Conservation (phyloP, 2,888 invertebrate species). For the Heliconius ismenius region DNA sequence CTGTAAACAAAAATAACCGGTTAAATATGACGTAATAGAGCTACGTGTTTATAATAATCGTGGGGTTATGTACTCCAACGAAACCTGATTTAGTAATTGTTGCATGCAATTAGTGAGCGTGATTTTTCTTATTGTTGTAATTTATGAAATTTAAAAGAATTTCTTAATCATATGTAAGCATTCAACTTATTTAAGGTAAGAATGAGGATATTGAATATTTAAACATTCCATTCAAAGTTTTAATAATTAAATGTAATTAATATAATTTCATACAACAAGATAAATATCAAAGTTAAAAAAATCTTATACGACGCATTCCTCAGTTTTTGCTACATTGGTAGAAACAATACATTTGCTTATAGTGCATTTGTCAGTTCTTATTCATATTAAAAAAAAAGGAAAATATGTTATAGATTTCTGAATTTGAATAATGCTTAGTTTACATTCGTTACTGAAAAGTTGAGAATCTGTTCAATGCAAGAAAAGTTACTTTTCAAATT, state of each 20-base stretch:
- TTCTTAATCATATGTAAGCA: neutral
- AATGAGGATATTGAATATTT: no score
- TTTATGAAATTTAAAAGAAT: neutral
- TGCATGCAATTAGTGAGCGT: neutral
- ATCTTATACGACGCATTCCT: no score
- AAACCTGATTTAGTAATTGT: slow-evolving; percentile 16
- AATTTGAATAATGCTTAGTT: no score
- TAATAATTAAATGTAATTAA: neutral
- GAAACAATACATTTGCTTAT: no score
- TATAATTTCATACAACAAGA: neutral
- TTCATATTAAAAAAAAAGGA: no score
- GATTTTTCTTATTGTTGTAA: slow-evolving; percentile 3
- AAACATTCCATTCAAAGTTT: no score
- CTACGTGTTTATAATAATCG: slow-evolving; percentile 32
- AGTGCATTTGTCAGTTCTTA: no score
- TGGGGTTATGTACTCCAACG: slow-evolving; percentile 21
- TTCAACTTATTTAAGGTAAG: neutral
- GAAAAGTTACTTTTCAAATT: neutral
- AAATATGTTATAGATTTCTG: no score
- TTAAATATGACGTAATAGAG: slow-evolving; percentile 37
- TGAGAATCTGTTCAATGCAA: neutral
- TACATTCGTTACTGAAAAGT: no score
- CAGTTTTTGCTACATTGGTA: no score
- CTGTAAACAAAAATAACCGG: slow-evolving; percentile 69
- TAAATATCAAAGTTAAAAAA: neutral